Conservation (phyloP, 2,113 vertebrate genomes). For the Nerophis lumbriciformis region DNA sequence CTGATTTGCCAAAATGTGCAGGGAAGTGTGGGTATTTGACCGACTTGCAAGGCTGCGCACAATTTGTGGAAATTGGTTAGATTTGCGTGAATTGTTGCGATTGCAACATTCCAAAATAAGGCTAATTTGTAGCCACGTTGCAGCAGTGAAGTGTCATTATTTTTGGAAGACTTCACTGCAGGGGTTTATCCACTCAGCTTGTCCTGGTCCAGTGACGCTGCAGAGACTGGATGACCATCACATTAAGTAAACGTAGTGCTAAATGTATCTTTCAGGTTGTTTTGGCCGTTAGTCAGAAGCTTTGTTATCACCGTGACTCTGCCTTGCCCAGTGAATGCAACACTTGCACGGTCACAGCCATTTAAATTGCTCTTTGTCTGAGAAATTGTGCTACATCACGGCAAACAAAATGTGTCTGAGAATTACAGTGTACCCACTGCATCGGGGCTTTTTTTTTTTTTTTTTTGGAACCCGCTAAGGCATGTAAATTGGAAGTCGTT, state of each 20-base stretch:
- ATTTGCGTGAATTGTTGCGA: too few relatives aligned
- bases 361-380: conserved; percentile 26
- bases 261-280: conserved; percentile 8
- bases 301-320: conserved; percentile 35
- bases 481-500: conserved; percentile 23
- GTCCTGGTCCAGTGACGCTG: neutral
- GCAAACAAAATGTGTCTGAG: conserved; percentile 8
- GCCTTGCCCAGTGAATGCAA: conserved; percentile 27
- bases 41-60: too few relatives aligned
- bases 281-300: conserved; percentile 22
- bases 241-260: neutral
- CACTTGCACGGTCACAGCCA: conserved; percentile 6
- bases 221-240: neutral
- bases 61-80: too few relatives aligned
- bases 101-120: neutral
- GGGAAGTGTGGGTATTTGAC: too few relatives aligned
- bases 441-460: conserved; percentile 12
- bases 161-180: neutral
- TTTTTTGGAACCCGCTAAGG: conserved; percentile 5
- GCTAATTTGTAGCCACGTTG: neutral
- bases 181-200: neutral
- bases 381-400: conserved; percentile 25
- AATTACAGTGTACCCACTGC: conserved; percentile 15
- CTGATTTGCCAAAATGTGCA: too few relatives aligned
- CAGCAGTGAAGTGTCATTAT: neutral